A percentile compares a stretch with the other conserved stretches of the same genome.
Conservation (phyloP, 2,888 invertebrate genomes). For the Orgyia antiqua region DNA sequence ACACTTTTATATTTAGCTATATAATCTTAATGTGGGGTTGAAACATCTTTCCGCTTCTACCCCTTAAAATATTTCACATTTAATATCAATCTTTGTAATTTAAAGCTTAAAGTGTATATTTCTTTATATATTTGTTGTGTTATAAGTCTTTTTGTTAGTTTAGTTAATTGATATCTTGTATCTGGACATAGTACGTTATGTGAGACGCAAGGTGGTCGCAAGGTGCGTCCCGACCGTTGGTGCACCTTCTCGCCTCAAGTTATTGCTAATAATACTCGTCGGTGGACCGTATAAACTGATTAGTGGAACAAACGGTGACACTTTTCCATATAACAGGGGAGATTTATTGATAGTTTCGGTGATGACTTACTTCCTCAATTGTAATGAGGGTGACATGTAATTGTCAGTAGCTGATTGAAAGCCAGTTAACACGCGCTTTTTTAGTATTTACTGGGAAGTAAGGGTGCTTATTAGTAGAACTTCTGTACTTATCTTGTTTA, state of each 20-base stretch:
- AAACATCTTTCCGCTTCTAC: conserved; percentile 55
- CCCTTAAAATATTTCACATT: conserved; percentile 4
- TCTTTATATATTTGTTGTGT: neutral
- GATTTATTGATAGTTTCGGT: conserved; percentile 11
- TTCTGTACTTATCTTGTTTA: no score
- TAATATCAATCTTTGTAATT: conserved; percentile 1
- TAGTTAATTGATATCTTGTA: conserved; percentile 61
- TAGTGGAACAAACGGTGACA: conserved; percentile 48
- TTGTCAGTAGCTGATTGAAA: neutral
- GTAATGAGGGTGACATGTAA: conserved; percentile 2
- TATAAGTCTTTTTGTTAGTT: conserved; percentile 20
- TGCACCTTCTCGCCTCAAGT: conserved; percentile 44
- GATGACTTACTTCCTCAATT: conserved; percentile 10
- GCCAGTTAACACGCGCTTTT: no score
- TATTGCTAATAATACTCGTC: conserved; percentile 45
- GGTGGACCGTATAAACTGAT: conserved; percentile 62
- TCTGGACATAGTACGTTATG: conserved; percentile 47
- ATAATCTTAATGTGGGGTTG: conserved; percentile 65
- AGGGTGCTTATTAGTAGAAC: no score
- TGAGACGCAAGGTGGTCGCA: conserved; percentile 69
- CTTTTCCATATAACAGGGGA: conserved; percentile 19
- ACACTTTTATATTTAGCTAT: conserved; percentile 59
- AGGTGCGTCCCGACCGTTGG: conserved; percentile 70
- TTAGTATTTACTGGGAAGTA: no score
- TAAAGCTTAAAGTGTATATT: conserved; percentile 1